A percentile compares a stretch with the other conserved stretches of the same genome.
These are phyloP conservation scores for Neosilurus hyrtlii DNA, from an alignment of 2,797 vertebrate species.

Conservation along the genomic window DNA sequence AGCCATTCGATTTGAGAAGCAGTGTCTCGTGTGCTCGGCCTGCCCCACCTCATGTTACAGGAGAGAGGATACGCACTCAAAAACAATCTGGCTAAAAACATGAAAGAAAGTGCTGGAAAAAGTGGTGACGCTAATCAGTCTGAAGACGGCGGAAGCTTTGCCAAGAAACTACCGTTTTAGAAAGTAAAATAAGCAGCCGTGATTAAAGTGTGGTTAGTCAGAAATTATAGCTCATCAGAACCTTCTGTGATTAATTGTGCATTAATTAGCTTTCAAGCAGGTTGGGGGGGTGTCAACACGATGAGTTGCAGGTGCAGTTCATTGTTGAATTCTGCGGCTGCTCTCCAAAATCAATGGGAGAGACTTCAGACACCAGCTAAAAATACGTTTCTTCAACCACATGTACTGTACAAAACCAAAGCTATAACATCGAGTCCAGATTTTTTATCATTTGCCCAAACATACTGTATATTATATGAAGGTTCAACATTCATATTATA, in stretches of 20 bases:
- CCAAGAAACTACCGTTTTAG: not conserved
- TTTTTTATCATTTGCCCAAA: not conserved
- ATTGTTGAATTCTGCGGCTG: constrained; percentile 38
- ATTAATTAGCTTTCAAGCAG: constrained; percentile 40
- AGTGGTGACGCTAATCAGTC: not conserved
- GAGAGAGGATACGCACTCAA: not conserved
- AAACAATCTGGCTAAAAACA: not conserved
- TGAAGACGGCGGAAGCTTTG: not conserved
- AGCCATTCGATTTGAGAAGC: constrained; percentile 61
- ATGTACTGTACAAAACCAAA: no score
- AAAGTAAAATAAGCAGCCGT: constrained; percentile 17
- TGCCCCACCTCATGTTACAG: constrained; percentile 41
- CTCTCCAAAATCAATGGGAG: constrained; percentile 72
- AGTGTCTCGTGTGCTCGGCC: constrained; percentile 7
- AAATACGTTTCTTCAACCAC: not conserved
- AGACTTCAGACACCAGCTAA: not conserved
- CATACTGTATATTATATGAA: no score
- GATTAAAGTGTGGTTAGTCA: not conserved
- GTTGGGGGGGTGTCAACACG: not conserved
- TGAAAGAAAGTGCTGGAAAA: not conserved
- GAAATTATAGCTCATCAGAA: constrained; percentile 30
- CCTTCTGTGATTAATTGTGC: constrained; percentile 16
- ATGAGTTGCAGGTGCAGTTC: constrained; percentile 47
- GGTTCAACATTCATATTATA: not conserved
- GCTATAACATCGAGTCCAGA: not conserved